A percentile compares a stretch with the other conserved stretches of the same genome.
These are phyloP conservation scores for Malthinus flaveolus DNA, from an alignment of 2,888 invertebrate genomes.

Conservation along the genomic window DNA sequence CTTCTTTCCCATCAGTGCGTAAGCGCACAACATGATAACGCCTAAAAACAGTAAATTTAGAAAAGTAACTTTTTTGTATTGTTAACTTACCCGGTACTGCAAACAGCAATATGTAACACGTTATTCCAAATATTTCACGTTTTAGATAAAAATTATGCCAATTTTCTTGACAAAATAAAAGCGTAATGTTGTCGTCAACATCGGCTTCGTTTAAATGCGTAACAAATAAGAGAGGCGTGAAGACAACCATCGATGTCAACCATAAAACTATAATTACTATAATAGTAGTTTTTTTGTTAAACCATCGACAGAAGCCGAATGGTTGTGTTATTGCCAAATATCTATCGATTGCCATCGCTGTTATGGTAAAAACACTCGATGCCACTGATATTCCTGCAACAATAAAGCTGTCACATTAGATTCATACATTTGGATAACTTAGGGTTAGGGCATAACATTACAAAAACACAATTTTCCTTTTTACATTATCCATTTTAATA, in stretches of 20 bases:
- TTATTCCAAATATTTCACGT: conserved; percentile 65
- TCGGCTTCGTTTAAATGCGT: conserved; percentile 25
- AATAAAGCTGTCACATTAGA: conserved; percentile 16
- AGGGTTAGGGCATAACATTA: neutral
- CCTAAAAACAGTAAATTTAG: conserved; percentile 55
- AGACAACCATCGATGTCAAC: conserved; percentile 67
- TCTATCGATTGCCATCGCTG: conserved; percentile 77
- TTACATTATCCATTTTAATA: neutral
- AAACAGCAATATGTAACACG: conserved; percentile 75
- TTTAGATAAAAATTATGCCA: conserved; percentile 61
- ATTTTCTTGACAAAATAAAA: conserved; percentile 62
- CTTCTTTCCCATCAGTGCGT: conserved; percentile 71
- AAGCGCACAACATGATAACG: conserved; percentile 66
- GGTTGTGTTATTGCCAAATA: conserved; percentile 77
- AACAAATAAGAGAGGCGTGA: conserved; percentile 66
- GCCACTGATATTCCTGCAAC: conserved; percentile 74
- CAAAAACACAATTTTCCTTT: neutral
- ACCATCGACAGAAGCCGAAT: conserved; percentile 70
- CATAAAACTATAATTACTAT: conserved; percentile 67
- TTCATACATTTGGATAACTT: neutral
- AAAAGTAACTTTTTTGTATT: neutral
- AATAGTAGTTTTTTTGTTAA: conserved; percentile 68
- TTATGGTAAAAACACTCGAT: conserved; percentile 78
- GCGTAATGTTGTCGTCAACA: conserved; percentile 19
- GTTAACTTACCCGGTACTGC: conserved; percentile 68